Evolutionary conservation across 2,113 vertebrate species (phyloP).

Genomic region (Aramus guarauna): DNA sequence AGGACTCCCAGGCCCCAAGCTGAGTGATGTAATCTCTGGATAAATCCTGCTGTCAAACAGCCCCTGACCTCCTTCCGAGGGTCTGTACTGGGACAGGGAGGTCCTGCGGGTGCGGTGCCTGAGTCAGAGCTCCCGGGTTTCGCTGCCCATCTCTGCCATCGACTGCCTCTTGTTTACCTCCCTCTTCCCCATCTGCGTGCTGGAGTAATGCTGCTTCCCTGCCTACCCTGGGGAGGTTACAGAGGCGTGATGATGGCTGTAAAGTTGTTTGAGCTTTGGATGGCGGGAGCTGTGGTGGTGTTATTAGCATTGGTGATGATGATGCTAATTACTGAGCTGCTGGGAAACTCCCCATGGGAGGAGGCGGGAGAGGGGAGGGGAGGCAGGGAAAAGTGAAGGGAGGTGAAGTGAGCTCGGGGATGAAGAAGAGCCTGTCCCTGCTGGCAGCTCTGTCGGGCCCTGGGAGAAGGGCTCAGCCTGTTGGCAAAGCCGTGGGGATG

Average conservation of each 20-base stretch:
- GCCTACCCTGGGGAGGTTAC: conserved; percentile 16
- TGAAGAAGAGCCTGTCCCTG: conserved; percentile 24
- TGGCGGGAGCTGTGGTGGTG: conserved; percentile 38
- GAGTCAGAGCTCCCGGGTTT: neutral
- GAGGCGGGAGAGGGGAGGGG: neutral
- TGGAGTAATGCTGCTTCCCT: neutral
- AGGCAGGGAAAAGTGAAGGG: neutral
- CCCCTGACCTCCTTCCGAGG: neutral
- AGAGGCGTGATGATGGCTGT: conserved; percentile 26
- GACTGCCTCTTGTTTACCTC: neutral
- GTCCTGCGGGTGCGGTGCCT: neutral
- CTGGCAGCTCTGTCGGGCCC: neutral
- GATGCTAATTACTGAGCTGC: conserved; percentile 53
- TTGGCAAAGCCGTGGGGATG: neutral
- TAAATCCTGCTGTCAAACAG: neutral
- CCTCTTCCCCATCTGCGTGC: neutral
- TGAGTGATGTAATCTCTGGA: fast-evolving
- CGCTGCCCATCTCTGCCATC: neutral
- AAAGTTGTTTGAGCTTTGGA: conserved; percentile 4
- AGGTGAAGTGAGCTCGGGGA: neutral
- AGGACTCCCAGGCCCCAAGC: neutral
- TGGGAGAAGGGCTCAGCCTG: neutral
- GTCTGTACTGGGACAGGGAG: neutral
- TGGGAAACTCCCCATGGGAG: conserved; percentile 62
- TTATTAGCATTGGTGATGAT: conserved; percentile 41